Evolutionary conservation across 2,888 invertebrate species (phyloP).

Genomic region (Lasioglossum pauxillum): DNA sequence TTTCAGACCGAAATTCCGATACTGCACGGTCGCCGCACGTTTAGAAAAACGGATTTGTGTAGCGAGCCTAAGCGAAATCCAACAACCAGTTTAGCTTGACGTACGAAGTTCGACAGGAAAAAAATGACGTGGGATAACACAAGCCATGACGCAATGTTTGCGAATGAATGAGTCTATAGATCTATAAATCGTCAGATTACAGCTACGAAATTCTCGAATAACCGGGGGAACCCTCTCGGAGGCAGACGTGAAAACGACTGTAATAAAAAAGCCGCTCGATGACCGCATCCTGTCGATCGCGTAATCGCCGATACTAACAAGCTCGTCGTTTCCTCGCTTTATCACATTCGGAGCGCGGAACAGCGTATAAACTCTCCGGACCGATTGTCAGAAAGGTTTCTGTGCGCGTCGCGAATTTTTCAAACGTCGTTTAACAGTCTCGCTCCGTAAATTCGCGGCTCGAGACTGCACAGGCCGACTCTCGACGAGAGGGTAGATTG

Average conservation of each 20-base stretch:
- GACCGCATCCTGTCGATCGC: slow-evolving; percentile 36
- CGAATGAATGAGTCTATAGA: slow-evolving; percentile 37
- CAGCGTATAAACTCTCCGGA: slow-evolving; percentile 54
- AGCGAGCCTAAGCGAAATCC: background rate
- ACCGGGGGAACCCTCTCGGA: background rate
- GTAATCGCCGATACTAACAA: slow-evolving; percentile 55
- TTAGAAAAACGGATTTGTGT: too few species aligned
- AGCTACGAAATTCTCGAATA: slow-evolving; percentile 34
- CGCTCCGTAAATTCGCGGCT: slow-evolving; percentile 70
- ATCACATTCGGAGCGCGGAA: slow-evolving; percentile 21
- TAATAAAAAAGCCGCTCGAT: slow-evolving; percentile 31
- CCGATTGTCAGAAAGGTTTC: slow-evolving; percentile 54
- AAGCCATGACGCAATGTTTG: slow-evolving; percentile 33
- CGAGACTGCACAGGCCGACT: slow-evolving; percentile 29
- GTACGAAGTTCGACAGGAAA: slow-evolving; percentile 1
- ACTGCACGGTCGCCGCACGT: too few species aligned
- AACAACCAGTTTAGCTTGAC: slow-evolving; percentile 33
- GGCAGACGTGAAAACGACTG: slow-evolving; percentile 24
- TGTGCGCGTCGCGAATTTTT: slow-evolving; percentile 74
- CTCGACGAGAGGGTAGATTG: slow-evolving; percentile 55
- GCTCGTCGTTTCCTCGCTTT: slow-evolving; percentile 28
- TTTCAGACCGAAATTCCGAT: too few species aligned
- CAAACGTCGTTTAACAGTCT: slow-evolving; percentile 78
- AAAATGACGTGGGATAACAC: background rate
- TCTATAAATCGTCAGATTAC: slow-evolving; percentile 45